phyloP scores from a whole-genome alignment of 1,140 invertebrate genomes.

The Ptiloglossa arizonensis region DNA sequence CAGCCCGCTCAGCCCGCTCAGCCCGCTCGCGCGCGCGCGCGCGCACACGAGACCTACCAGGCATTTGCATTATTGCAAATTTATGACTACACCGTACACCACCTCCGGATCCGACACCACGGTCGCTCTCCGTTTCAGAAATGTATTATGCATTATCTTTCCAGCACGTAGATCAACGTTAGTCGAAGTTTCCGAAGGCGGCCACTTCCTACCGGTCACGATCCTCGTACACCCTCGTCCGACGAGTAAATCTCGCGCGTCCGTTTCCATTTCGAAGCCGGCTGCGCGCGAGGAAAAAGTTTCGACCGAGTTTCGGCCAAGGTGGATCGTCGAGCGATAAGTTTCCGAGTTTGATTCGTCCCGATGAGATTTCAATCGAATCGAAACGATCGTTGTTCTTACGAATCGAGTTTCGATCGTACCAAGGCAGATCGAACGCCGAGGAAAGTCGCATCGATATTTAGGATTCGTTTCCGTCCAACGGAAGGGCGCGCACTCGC shows the following conservation, averaged over 20 bases:
- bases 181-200: constrained; percentile 73
- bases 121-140: constrained; percentile 66
- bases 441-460: no score
- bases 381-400: constrained; percentile 12
- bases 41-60: constrained; percentile 59
- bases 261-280: constrained; percentile 52
- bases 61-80: constrained; percentile 80
- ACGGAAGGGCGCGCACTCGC: no score
- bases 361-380: neutral
- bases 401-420: no score
- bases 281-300: constrained; percentile 18
- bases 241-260: constrained; percentile 13
- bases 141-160: constrained; percentile 80
- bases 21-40: no score
- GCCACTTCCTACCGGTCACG: constrained; percentile 55
- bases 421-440: no score
- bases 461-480: no score
- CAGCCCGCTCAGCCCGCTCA: no score
- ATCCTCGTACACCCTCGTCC: constrained; percentile 29
- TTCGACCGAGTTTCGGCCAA: constrained; percentile 18
- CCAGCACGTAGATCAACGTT: constrained; percentile 79
- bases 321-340: constrained; percentile 26
- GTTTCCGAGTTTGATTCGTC: constrained; percentile 6
- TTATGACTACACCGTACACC: constrained; percentile 73
- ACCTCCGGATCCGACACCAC: constrained; percentile 62